These are phyloP conservation scores for Gymnogyps californianus DNA, from an alignment of 2,113 vertebrate genomes.

Conservation along the genomic window DNA sequence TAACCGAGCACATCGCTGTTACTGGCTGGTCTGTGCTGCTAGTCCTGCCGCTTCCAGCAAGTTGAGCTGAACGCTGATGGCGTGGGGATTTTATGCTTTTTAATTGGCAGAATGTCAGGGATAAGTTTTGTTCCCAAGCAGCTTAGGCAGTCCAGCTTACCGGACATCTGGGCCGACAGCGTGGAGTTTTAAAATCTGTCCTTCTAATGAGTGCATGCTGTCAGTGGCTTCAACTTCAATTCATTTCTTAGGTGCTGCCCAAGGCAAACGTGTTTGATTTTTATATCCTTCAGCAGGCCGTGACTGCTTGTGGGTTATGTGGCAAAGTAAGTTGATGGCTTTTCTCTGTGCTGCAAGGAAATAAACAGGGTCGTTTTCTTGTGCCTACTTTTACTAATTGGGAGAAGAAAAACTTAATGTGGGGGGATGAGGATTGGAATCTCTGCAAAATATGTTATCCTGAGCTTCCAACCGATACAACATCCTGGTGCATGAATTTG, in stretches of 20 bases:
- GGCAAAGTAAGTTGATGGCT: neutral
- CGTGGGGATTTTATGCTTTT: neutral
- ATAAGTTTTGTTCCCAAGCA: neutral
- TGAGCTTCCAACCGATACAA: neutral
- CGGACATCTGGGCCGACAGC: neutral
- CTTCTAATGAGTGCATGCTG: neutral
- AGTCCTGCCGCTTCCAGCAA: neutral
- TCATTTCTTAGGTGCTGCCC: neutral
- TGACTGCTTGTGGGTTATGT: neutral
- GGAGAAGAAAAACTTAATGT: neutral
- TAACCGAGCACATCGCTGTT: neutral
- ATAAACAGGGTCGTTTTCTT: neutral
- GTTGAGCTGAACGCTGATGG: neutral
- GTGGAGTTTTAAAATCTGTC: neutral
- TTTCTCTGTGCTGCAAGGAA: neutral
- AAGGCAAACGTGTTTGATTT: neutral
- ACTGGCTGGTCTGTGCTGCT: neutral
- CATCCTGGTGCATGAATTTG: neutral
- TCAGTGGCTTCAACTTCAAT: neutral
- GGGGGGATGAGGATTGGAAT: neutral
- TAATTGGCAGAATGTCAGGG: constrained; percentile 15
- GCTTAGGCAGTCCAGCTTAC: neutral
- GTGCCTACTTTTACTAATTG: neutral
- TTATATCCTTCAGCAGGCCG: neutral
- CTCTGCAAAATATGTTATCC: neutral